Conservation (phyloP, 2,888 invertebrate species). For the Baccha elongata region DNA sequence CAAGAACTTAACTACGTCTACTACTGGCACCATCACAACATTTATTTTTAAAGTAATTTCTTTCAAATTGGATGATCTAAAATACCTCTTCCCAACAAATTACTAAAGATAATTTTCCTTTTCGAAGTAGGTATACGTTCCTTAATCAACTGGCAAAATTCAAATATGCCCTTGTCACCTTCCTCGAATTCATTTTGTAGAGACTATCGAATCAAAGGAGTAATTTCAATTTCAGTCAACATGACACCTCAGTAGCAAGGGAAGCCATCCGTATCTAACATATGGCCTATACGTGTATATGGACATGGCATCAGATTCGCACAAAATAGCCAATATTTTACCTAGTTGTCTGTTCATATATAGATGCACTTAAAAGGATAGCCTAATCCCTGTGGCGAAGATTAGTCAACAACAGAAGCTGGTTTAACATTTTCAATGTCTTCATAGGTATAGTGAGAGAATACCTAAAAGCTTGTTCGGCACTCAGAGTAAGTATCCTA, state of each 20-base stretch:
- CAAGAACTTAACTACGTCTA: no score
- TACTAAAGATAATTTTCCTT: no score
- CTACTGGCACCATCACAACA: no score
- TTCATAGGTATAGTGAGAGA: constrained; percentile 12
- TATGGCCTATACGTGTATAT: constrained; percentile 46
- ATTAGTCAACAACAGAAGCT: constrained; percentile 62
- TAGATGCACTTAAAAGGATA: constrained; percentile 57
- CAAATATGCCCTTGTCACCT: neutral
- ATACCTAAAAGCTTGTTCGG: neutral
- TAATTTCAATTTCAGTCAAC: constrained; percentile 70
- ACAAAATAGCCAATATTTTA: constrained; percentile 17
- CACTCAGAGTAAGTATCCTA: no score
- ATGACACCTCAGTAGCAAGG: constrained; percentile 63
- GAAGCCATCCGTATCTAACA: constrained; percentile 54
- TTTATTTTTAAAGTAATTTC: no score
- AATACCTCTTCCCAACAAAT: no score
- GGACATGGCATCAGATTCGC: constrained; percentile 37
- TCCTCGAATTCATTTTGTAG: neutral
- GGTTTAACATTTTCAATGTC: constrained; percentile 39
- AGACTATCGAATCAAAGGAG: constrained; percentile 45
- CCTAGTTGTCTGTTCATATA: no score
- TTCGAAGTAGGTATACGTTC: neutral
- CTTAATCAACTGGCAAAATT: constrained; percentile 60
- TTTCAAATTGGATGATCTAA: no score
- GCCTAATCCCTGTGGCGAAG: constrained; percentile 61